Evolutionary conservation across 2,888 invertebrate genomes (phyloP), one percentile per base, ranked within the genome.

Genomic region (Fragum fragum): DNA sequence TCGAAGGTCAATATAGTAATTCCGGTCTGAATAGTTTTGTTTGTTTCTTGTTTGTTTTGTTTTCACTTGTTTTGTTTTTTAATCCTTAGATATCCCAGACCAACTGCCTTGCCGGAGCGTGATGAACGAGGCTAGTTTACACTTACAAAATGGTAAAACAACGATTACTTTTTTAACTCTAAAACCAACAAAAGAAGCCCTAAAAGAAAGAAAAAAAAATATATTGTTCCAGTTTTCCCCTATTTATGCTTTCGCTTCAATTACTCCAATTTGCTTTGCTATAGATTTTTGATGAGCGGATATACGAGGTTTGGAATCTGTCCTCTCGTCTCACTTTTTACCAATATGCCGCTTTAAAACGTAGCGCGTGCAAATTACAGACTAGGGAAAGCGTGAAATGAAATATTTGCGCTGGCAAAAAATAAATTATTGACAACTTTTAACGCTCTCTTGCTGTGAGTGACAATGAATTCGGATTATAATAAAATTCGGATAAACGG

Each of bases 281-380:
- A 26, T 57, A 28, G 57, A 57, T 57, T 57, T 57, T 57, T 57
- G 57, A 57, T 57, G 26, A 28, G 57, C 28, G 28, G 57, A 57
- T 28, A 57, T 28, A 57, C 26, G 14, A 18, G 32, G 14, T 26
- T 7, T 57, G 18, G 28, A 26, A 14, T 14, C 28, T 57, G 26
- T 57, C 57, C 28, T 23, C 57, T 14, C 7, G 26, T 57, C 47
- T 14, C 57, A 26, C 23, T 23, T 53, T 52, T 57, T 28, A 57
- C 28, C 57, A 26, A 57, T 57, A 57, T 57, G 7, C 16, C 28
- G 57, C 57, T 57, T 57, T 57, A 26, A 47, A 9, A 23, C 23
- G 26, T 57, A 18, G 26, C 57, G 57, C 57, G 26, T 57, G 57
- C 28, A 57, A 57, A 57, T 28, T 26, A 57, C 57, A 28, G 32